Conservation (phyloP, 2,888 invertebrate genomes). For the Harpagoxenus sublaevis region DNA sequence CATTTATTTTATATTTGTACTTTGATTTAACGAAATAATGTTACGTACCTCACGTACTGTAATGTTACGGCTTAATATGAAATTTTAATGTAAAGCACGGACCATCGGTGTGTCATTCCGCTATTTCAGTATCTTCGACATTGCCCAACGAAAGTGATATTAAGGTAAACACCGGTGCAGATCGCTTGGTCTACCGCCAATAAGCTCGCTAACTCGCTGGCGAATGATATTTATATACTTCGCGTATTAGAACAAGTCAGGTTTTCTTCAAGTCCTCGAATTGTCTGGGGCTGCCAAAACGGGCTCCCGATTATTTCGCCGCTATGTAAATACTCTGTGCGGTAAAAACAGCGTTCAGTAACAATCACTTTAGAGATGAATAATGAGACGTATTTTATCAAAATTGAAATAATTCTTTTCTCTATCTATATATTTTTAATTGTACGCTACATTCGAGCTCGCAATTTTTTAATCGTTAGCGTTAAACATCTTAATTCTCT, state of each 20-base stretch:
- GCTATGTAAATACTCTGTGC: slow-evolving; percentile 7
- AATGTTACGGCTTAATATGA: background rate
- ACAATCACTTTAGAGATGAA: background rate
- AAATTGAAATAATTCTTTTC: background rate
- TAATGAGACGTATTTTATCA: background rate
- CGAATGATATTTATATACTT: slow-evolving; percentile 54
- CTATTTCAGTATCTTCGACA: slow-evolving; percentile 29
- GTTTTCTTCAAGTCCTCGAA: slow-evolving; percentile 41
- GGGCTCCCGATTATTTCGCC: slow-evolving; percentile 19
- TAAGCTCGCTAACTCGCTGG: slow-evolving; percentile 38
- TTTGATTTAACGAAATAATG: background rate
- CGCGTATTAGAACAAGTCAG: slow-evolving; percentile 18
- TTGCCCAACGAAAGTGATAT: slow-evolving; percentile 42
- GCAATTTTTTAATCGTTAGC: background rate
- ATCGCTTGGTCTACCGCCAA: slow-evolving; percentile 49
- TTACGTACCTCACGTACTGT: background rate
- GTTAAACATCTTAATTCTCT: background rate
- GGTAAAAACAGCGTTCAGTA: background rate
- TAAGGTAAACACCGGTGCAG: slow-evolving; percentile 42
- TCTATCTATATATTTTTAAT: background rate
- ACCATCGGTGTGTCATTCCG: background rate
- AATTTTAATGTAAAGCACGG: background rate
- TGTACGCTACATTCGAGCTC: background rate
- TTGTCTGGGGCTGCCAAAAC: slow-evolving; percentile 38
- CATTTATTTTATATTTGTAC: background rate